A percentile compares a stretch with the other conserved stretches of the same genome.
Evolutionary conservation across 2,113 vertebrate genomes (phyloP).

Genomic region (Clarias magur): DNA sequence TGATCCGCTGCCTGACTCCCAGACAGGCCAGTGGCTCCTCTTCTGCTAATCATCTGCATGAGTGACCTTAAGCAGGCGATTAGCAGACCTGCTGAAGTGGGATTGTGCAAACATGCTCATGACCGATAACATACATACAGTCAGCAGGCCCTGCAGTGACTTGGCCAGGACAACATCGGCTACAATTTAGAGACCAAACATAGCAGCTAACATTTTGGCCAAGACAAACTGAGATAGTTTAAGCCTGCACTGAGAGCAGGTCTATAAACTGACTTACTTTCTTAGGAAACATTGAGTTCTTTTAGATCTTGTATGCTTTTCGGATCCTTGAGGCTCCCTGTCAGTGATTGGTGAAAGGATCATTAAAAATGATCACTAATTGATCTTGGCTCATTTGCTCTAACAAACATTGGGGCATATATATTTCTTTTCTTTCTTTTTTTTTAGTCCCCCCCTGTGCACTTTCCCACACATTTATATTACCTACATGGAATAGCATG

Average conservation of each 20-base stretch:
- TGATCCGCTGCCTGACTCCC: conserved; percentile 61
- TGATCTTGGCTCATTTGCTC: neutral
- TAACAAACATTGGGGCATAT: neutral
- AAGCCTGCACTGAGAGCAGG: neutral
- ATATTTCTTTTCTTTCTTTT: neutral
- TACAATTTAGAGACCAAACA: neutral
- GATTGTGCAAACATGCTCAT: conserved; percentile 31
- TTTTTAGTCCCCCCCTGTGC: neutral
- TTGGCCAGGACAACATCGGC: neutral
- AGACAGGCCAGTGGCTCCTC: conserved; percentile 44
- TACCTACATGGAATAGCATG: neutral
- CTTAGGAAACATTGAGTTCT: neutral
- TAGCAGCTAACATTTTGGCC: neutral
- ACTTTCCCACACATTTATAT: neutral
- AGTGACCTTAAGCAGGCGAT: conserved; percentile 51
- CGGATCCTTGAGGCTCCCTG: neutral
- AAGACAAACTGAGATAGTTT: neutral
- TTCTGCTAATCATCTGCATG: conserved; percentile 55
- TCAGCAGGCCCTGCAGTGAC: neutral
- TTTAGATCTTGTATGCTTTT: neutral
- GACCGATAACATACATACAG: conserved; percentile 9
- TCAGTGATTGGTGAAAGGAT: neutral
- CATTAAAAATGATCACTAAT: neutral
- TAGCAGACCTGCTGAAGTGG: conserved; percentile 43
- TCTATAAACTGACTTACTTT: neutral